A percentile compares a stretch with the other conserved stretches of the same genome.
These are phyloP conservation scores for Maccullochella peelii DNA, from an alignment of 2,113 vertebrate species.

Conservation along the genomic window DNA sequence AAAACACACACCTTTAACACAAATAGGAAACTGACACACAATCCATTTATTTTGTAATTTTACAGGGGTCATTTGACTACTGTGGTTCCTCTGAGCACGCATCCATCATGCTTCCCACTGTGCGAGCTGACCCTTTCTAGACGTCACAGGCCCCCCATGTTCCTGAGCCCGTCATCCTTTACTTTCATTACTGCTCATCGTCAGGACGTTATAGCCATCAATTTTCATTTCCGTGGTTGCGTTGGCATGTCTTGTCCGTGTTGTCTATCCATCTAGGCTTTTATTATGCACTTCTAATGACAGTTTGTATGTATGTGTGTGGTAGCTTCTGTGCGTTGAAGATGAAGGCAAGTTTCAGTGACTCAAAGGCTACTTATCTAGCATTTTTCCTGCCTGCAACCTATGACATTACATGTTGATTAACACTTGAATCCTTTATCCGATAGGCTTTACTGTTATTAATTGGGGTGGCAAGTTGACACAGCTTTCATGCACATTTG, in stretches of 20 bases:
- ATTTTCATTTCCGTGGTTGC: slow-evolving; percentile 51
- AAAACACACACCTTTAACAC: not conserved
- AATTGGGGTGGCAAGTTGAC: slow-evolving; percentile 35
- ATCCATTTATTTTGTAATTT: not conserved
- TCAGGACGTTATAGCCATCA: slow-evolving; percentile 53
- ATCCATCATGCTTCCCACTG: slow-evolving; percentile 69
- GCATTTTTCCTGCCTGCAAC: slow-evolving; percentile 1
- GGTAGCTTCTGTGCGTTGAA: slow-evolving; percentile 2
- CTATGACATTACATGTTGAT: slow-evolving; percentile 43
- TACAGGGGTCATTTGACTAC: slow-evolving; percentile 66
- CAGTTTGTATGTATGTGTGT: not conserved
- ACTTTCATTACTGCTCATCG: slow-evolving; percentile 70
- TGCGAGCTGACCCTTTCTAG: slow-evolving; percentile 74
- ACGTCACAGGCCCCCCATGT: not conserved
- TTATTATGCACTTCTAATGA: slow-evolving; percentile 47
- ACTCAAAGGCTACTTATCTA: slow-evolving; percentile 5
- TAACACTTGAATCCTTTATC: slow-evolving; percentile 16
- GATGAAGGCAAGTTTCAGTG: slow-evolving; percentile 19
- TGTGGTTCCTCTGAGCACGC: slow-evolving; percentile 29
- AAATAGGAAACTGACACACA: not conserved
- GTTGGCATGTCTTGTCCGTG: slow-evolving; percentile 44
- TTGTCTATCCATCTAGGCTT: slow-evolving; percentile 44
- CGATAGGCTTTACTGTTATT: slow-evolving; percentile 25
- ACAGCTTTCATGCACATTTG: slow-evolving; percentile 28
- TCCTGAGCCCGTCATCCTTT: slow-evolving; percentile 45